Base-by-base conservation (phyloP, 2,113 vertebrate species). In the Donacobius atricapilla region DNA sequence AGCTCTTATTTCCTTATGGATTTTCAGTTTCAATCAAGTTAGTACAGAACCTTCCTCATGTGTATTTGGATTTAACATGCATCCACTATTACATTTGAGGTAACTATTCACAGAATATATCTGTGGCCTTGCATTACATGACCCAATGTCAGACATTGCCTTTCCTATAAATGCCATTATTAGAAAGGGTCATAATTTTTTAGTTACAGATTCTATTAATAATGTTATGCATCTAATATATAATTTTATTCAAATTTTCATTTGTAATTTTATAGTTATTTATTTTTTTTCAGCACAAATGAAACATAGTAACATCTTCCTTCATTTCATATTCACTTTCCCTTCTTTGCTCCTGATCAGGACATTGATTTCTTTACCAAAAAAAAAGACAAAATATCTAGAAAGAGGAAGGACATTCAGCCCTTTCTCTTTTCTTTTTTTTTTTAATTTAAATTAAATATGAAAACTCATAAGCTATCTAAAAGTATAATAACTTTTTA, bases 401-500 rank as follows among this genome's bases (percentile, higher is more conserved):
- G 12, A 8, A 70, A 90, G 13, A 25, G 42, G 27, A 82, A 68
- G 18, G 61, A 44, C 9, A 63, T 63, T 24, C 40, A 76, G 22
- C 11, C 7, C 4, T 15, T 15, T n/a, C n/a, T n/a, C n/a, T 60
- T 6, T 11, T 53, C 22, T 24, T 15, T 15, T 42, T 22, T 61
- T 25, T 19, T 66, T 5, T 4, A 22, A 22, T 89, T 88, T 72
- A 76, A 86, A n/a, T 61, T 33, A 42, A 63, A 69, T 12, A 73
- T 78, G 15, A 84, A 75, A 72, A 48, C 42, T 72, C 33, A 17
- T 68, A 68, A 66, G 37, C 22, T 71, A 25, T n/a, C 3, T 44
- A 87, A 44, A 64, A 93, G 21, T 51, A 24, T 16, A 64, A 71
- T 31, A 19, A 68, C 24, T 92, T 94, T 79, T 40, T 42, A 89